Evolutionary conservation across 2,113 vertebrate genomes (phyloP).

Genomic region (Psettodes erumei): DNA sequence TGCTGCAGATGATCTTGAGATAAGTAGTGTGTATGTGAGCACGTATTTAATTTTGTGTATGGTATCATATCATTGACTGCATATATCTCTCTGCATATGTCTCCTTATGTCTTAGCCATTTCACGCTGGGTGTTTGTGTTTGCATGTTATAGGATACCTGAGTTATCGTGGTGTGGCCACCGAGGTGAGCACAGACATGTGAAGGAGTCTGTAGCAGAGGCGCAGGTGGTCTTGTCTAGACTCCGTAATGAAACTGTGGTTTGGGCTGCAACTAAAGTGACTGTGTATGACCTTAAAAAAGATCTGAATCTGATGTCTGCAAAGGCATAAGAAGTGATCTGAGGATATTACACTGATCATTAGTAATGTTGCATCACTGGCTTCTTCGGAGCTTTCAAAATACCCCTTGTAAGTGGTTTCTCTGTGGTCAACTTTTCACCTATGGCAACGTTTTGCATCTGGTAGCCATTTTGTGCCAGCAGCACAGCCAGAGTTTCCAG

Average conservation of each 20-base stretch:
- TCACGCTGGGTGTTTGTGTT: constrained; percentile 27
- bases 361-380: not conserved
- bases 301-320: constrained; percentile 1
- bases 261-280: constrained; percentile 46
- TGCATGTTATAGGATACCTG: constrained; percentile 18
- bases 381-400: constrained; percentile 6
- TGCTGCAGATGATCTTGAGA: constrained; percentile 68
- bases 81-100: constrained; percentile 5
- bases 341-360: not conserved
- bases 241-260: constrained; percentile 79
- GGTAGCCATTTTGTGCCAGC: constrained; percentile 77
- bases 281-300: constrained; percentile 15
- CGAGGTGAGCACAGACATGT: constrained; percentile 56
- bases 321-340: not conserved
- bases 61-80: constrained; percentile 9
- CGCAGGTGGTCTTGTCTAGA: constrained; percentile 78
- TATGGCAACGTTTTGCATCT: constrained; percentile 61
- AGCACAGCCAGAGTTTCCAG: constrained; percentile 71
- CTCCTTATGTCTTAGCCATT: constrained; percentile 17
- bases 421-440: constrained; percentile 57
- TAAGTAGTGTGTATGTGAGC: constrained; percentile 57
- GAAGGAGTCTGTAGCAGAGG: constrained; percentile 56
- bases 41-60: constrained; percentile 30
- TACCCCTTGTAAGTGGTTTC: constrained; percentile 16
- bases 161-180: constrained; percentile 30